These are phyloP conservation scores for Amaurobius ferox DNA, from an alignment of 2,888 invertebrate genomes.

Conservation along the genomic window DNA sequence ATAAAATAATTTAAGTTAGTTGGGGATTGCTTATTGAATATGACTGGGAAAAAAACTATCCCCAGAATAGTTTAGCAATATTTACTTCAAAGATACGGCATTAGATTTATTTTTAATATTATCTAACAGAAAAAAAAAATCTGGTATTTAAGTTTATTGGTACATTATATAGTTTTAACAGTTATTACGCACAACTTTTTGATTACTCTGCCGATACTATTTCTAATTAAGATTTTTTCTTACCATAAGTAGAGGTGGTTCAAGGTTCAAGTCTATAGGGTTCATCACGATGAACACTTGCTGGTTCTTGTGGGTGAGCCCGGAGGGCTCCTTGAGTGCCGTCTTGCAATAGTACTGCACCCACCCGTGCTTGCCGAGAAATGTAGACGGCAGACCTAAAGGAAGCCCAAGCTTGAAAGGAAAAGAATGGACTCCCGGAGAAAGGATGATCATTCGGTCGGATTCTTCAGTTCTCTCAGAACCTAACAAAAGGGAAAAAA, in stretches of 20 bases:
- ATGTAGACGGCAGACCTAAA: constrained; percentile 92
- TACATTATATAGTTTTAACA: no score
- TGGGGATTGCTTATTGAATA: no score
- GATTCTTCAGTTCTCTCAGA: constrained; percentile 59
- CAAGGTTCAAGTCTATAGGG: constrained; percentile 93
- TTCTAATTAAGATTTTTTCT: no score
- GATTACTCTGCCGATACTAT: no score
- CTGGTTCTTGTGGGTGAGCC: constrained; percentile 94
- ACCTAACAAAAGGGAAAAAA: constrained; percentile 13
- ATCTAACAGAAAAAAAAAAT: no score
- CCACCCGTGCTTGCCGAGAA: constrained; percentile 95
- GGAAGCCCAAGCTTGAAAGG: constrained; percentile 95
- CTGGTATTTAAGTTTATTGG: no score
- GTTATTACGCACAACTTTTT: no score
- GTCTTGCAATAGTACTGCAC: constrained; percentile 96
- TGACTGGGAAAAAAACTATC: no score
- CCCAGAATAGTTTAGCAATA: no score
- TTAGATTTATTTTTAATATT: no score
- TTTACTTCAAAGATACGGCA: no score
- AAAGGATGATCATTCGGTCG: constrained; percentile 83
- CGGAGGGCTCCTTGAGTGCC: constrained; percentile 90
- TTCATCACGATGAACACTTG: constrained; percentile 98
- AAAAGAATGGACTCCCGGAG: constrained; percentile 95
- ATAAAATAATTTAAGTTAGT: no score
- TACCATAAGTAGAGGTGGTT: constrained; percentile 91